Conservation (phyloP, 2,113 vertebrate species). For the Gasterosteus nipponicus region DNA sequence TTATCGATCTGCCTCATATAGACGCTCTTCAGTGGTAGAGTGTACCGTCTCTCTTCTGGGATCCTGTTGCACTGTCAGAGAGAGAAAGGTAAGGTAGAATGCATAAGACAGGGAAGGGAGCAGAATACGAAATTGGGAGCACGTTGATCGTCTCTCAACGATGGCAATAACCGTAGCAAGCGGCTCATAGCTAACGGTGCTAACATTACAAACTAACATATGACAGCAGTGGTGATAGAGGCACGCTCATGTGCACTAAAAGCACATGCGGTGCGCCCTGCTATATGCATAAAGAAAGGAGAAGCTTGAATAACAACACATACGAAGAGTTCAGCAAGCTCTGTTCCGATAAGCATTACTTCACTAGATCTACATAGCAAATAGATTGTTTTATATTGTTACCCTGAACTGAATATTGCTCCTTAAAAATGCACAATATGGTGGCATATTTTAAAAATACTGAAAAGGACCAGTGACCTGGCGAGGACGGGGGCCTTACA, state of each 20-base stretch:
- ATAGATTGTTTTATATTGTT: not conserved
- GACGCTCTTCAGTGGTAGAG: slow-evolving; percentile 92
- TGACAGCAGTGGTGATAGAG: not conserved
- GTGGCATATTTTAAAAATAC: not conserved
- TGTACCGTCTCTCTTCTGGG: slow-evolving; percentile 90
- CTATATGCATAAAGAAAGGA: not conserved
- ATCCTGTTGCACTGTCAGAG: slow-evolving; percentile 87
- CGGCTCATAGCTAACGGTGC: not conserved
- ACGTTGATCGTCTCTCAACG: not conserved
- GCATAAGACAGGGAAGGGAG: too few relatives aligned
- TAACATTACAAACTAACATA: not conserved
- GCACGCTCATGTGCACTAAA: not conserved
- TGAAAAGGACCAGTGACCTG: not conserved
- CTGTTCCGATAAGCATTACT: not conserved
- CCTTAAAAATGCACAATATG: not conserved
- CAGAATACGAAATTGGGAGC: not conserved
- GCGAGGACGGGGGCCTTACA: slow-evolving; percentile 75
- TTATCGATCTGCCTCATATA: slow-evolving; percentile 99
- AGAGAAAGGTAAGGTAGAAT: not conserved
- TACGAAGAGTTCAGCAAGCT: not conserved
- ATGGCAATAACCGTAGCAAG: not conserved
- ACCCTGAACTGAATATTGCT: not conserved
- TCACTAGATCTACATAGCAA: not conserved
- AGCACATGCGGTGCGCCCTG: not conserved
- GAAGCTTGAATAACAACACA: not conserved